These are phyloP conservation scores for Pogona vitticeps DNA, from an alignment of 2,113 vertebrate genomes.

Conservation along the genomic window DNA sequence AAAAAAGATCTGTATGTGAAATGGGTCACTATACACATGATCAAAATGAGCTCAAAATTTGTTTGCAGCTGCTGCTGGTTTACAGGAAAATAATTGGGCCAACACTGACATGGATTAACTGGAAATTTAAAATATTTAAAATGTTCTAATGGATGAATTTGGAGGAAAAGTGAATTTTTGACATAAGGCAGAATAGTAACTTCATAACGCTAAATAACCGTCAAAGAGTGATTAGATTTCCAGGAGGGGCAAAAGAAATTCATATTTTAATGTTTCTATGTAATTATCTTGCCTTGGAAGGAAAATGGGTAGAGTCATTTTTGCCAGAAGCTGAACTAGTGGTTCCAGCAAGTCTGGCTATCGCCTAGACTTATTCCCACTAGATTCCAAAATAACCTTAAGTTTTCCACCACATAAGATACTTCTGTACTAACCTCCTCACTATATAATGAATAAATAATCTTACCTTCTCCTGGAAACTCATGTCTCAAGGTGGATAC, in stretches of 20 bases:
- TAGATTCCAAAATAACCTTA: conserved; percentile 19
- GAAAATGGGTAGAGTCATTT: conserved; percentile 12
- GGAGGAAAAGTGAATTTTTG: conserved; percentile 19
- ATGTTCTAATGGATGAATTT: not conserved
- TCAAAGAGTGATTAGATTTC: not conserved
- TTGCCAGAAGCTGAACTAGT: conserved; percentile 28
- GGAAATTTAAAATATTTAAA: too few species aligned
- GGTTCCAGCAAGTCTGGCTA: not conserved
- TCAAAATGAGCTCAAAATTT: too few species aligned
- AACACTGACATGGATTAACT: too few species aligned
- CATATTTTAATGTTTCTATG: not conserved
- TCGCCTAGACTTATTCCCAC: conserved; percentile 22
- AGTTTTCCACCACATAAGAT: conserved; percentile 36
- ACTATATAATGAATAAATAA: conserved; percentile 36
- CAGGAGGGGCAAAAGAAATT: conserved; percentile 4
- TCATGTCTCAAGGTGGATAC: conserved; percentile 43
- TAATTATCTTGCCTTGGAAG: conserved; percentile 32
- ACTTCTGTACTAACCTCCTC: conserved; percentile 39
- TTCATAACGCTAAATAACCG: conserved; percentile 20
- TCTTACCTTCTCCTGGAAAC: not conserved
- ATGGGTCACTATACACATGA: too few species aligned
- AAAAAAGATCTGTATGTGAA: too few species aligned
- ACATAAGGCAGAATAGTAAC: conserved; percentile 22
- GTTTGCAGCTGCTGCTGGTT: too few species aligned
- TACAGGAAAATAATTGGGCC: too few species aligned